These are phyloP conservation scores for Nycteola revayana DNA, from an alignment of 2,888 invertebrate species.

Conservation along the genomic window DNA sequence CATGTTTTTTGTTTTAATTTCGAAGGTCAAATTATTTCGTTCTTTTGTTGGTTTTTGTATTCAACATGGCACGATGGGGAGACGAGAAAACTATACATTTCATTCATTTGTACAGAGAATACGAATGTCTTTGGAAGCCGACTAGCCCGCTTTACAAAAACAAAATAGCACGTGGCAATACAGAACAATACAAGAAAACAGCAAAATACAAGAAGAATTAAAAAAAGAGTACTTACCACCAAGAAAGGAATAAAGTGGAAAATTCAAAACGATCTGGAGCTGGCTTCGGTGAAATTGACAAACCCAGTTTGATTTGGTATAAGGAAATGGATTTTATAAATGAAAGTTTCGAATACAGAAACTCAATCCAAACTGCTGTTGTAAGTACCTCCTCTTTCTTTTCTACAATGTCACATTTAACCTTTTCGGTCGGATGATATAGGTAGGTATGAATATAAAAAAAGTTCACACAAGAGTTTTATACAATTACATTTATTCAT, in stretches of 20 bases:
- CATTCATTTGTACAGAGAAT: conserved; percentile 18
- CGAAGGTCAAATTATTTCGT: background rate
- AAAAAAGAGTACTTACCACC: conserved; percentile 1
- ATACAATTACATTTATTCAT: conserved; percentile 2
- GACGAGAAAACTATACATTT: conserved; percentile 19
- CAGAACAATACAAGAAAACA: too few species aligned
- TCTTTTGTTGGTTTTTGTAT: conserved; percentile 6
- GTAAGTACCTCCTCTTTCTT: conserved; percentile 1
- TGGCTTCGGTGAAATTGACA: conserved; percentile 1
- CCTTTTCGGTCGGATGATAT: background rate
- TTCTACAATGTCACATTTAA: background rate
- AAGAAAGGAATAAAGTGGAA: conserved; percentile 2
- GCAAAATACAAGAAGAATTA: conserved; percentile 1
- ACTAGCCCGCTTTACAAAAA: conserved; percentile 18
- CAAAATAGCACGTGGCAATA: conserved; percentile 16
- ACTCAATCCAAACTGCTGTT: background rate
- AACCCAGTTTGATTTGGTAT: conserved; percentile 6
- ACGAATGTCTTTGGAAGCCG: conserved; percentile 20
- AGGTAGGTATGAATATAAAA: background rate
- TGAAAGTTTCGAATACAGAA: conserved; percentile 1
- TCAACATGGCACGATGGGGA: conserved; percentile 15
- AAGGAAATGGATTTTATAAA: conserved; percentile 8
- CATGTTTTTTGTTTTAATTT: background rate
- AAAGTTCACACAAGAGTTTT: background rate
- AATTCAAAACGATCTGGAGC: conserved; percentile 2